These are phyloP conservation scores for Microctenopoma stevenorrisi DNA, from an alignment of 2,797 vertebrate genomes.

Conservation along the genomic window DNA sequence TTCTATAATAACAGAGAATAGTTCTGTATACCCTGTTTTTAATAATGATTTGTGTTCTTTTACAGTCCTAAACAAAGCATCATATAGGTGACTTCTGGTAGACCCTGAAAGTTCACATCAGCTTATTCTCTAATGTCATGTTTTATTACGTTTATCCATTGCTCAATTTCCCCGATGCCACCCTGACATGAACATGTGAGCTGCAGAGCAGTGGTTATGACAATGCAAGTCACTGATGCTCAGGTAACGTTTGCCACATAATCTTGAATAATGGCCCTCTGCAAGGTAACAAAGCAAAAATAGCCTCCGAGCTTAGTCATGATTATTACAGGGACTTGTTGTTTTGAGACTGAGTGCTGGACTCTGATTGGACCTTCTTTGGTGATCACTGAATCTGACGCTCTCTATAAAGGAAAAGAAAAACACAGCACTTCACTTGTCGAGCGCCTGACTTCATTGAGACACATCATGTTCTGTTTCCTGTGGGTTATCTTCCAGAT, in stretches of 20 bases:
- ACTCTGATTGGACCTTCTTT: constrained; percentile 71
- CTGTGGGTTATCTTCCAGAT: constrained; percentile 71
- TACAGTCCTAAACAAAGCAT: constrained; percentile 49
- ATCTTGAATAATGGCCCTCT: constrained; percentile 65
- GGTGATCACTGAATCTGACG: constrained; percentile 24
- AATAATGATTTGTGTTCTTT: constrained; percentile 15
- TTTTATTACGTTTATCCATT: constrained; percentile 9
- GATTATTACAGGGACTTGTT: constrained; percentile 60
- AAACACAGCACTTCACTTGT: constrained; percentile 36
- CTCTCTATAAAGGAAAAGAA: constrained; percentile 66
- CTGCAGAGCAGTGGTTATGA: constrained; percentile 33
- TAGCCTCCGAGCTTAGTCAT: constrained; percentile 61
- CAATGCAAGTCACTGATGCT: constrained; percentile 60
- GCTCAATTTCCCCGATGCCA: constrained; percentile 9
- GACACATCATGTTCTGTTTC: constrained; percentile 69
- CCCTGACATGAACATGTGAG: constrained; percentile 32
- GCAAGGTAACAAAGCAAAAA: constrained; percentile 64
- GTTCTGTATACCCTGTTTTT: constrained; percentile 21
- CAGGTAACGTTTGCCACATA: constrained; percentile 62
- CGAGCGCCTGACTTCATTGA: constrained; percentile 27
- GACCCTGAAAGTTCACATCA: constrained; percentile 8
- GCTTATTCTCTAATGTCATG: constrained; percentile 17
- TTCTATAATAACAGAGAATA: constrained; percentile 12
- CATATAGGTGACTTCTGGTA: not conserved
- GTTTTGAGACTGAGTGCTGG: constrained; percentile 60